Evolutionary conservation across 2,797 vertebrate species (phyloP), one percentile per base, ranked within the genome.

Genomic region (Crossoptilon crossoptilon): DNA sequence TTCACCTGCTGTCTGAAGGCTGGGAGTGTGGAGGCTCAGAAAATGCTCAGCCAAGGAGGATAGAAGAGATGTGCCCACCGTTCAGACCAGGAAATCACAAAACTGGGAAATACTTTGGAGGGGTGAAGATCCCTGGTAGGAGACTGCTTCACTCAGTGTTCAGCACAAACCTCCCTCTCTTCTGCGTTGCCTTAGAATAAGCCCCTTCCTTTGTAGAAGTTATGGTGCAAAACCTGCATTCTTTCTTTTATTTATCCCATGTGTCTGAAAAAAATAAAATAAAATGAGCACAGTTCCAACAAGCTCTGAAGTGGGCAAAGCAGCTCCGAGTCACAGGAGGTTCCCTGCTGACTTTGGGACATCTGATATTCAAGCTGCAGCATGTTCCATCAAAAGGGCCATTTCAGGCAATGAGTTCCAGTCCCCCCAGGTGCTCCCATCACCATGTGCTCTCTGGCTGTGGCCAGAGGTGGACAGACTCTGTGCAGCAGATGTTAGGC

Each of bases 401-500:
- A 44, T 73, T 72, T 66, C 3, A 78, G 69, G 81, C 46, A 66
- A 43, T 2, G 4, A 77, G 29, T n/a, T 83, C 43, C 53, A 87
- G 53, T 49, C 44, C 35, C 31, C 80, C 3, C 0, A 0, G 2
- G 4, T 43, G 17, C 4, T 80, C 5, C 21, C 7, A 4, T 75
- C 85, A 51, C 68, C 74, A 68, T 3, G 14, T 7, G 1, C 58
- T 46, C 60, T 49, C 58, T 69, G 48, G 53, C 39, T 82, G 17
- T 0, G 16, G 55, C 44, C 59, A 85, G 21, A 74, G 62, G 64
- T 7, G 44, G 67, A 69, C 9, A 70, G 29, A 53, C 74, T 86
- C 77, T 87, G 86, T 80, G 84, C 53, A 91, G 88, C 71, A 88
- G 74, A 93, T 82, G 82, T 64, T 66, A n/a, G 66, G 21, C 10